phyloP scores from a whole-genome alignment of 2,797 vertebrate species.

The Characodon lateralis region DNA sequence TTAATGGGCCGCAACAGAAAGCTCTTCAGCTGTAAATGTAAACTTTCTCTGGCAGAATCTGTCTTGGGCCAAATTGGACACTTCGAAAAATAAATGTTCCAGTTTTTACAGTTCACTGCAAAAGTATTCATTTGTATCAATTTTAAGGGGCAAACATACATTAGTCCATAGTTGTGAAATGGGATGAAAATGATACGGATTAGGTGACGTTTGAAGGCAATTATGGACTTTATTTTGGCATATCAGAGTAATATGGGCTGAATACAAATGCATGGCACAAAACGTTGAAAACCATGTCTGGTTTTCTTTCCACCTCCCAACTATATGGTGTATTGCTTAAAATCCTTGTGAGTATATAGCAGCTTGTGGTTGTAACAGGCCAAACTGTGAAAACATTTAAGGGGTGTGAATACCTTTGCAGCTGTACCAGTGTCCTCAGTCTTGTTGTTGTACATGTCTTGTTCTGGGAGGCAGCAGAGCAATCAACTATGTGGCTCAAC shows the following conservation, averaged over 20 bases:
- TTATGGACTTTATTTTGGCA: too few species aligned
- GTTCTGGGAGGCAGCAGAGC: conserved; percentile 44
- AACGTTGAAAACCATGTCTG: neutral
- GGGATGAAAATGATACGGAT: neutral
- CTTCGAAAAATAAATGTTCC: neutral
- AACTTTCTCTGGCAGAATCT: neutral
- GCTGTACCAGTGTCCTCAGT: neutral
- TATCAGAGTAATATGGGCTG: too few species aligned
- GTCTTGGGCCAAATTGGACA: neutral
- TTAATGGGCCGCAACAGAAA: neutral
- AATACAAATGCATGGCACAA: too few species aligned
- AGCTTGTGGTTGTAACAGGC: conserved; percentile 8
- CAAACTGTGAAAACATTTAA: neutral
- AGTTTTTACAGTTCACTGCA: neutral
- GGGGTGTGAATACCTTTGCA: conserved; percentile 36
- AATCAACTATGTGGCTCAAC: conserved; percentile 60
- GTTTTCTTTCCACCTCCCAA: neutral
- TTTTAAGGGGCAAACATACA: neutral
- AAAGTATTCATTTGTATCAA: neutral
- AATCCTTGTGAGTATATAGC: neutral
- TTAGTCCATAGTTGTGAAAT: neutral
- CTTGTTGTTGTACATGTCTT: neutral
- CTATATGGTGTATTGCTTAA: neutral
- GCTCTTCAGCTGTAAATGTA: neutral
- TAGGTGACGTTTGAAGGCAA: too few species aligned